Conservation (phyloP, 2,797 vertebrate genomes). For the Bradypus variegatus region DNA sequence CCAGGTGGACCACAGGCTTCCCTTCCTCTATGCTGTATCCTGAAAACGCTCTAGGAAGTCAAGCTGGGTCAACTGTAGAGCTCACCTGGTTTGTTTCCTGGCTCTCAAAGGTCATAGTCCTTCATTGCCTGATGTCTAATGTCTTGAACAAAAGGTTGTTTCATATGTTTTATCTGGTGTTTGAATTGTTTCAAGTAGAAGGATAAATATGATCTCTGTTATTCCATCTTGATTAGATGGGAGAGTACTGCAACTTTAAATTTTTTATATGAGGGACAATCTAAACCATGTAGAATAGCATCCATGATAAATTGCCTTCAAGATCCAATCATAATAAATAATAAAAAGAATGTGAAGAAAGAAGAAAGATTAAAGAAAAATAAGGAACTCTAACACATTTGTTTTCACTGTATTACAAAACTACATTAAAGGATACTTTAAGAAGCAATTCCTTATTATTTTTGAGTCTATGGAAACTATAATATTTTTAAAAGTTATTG, state of each 20-base stretch:
- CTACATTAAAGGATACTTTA: not conserved
- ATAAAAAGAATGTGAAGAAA: not conserved
- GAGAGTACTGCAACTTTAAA: not conserved
- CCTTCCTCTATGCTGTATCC: not conserved
- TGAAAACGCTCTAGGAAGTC: not conserved
- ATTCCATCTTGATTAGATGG: slow-evolving; percentile 1
- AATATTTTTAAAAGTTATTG: not conserved
- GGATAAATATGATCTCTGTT: not conserved
- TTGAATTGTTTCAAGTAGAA: slow-evolving; percentile 1
- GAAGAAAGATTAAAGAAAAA: slow-evolving; percentile 11
- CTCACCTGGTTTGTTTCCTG: not conserved
- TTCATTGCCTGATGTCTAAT: not conserved
- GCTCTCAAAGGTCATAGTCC: not conserved
- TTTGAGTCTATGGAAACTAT: not conserved
- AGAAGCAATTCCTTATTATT: not conserved
- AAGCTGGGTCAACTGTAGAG: not conserved
- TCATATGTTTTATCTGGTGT: not conserved
- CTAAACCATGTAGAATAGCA: not conserved
- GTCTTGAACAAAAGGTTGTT: not conserved
- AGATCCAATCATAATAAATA: not conserved
- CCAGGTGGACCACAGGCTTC: no score
- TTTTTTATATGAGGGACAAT: slow-evolving; percentile 23
- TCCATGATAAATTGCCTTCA: not conserved
- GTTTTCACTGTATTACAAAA: not conserved
- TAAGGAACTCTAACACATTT: not conserved